phyloP scores from a whole-genome alignment of 2,888 invertebrate species.

The Machimus atricapillus region DNA sequence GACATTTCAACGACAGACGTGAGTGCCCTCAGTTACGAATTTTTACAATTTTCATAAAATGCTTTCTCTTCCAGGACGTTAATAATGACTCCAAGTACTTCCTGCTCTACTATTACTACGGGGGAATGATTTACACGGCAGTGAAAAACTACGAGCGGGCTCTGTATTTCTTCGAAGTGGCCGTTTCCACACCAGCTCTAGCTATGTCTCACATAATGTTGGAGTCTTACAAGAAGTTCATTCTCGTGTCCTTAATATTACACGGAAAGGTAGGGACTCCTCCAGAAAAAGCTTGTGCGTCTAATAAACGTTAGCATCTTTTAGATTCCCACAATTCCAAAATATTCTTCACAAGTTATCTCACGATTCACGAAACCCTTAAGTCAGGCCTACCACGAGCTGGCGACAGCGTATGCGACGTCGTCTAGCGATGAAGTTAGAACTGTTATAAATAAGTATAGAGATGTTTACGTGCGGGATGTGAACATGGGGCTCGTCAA shows the following conservation, averaged over 20 bases:
- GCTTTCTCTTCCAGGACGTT: conserved; percentile 67
- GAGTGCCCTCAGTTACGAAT: conserved; percentile 47
- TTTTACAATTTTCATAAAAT: conserved; percentile 9
- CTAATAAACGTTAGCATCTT: not conserved
- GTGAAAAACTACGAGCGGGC: conserved; percentile 92
- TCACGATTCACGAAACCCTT: conserved; percentile 83
- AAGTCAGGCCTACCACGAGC: conserved; percentile 86
- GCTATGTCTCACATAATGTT: conserved; percentile 97
- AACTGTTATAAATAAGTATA: conserved; percentile 75
- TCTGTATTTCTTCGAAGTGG: conserved; percentile 94
- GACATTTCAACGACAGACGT: conserved; percentile 85
- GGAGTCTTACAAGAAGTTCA: conserved; percentile 96
- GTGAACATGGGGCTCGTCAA: conserved; percentile 81
- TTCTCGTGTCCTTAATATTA: conserved; percentile 88
- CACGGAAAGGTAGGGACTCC: conserved; percentile 82
- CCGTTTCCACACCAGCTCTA: conserved; percentile 91
- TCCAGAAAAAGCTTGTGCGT: not conserved
- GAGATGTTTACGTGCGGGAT: conserved; percentile 81
- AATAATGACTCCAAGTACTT: conserved; percentile 74
- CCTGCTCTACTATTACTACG: conserved; percentile 94
- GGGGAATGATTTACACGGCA: conserved; percentile 96
- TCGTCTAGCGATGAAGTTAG: conserved; percentile 77
- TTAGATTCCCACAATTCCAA: conserved; percentile 75
- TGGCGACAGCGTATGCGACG: conserved; percentile 80
- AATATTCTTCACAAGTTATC: conserved; percentile 91